Conservation (phyloP, 2,113 vertebrate genomes). For the Loxodonta africana region DNA sequence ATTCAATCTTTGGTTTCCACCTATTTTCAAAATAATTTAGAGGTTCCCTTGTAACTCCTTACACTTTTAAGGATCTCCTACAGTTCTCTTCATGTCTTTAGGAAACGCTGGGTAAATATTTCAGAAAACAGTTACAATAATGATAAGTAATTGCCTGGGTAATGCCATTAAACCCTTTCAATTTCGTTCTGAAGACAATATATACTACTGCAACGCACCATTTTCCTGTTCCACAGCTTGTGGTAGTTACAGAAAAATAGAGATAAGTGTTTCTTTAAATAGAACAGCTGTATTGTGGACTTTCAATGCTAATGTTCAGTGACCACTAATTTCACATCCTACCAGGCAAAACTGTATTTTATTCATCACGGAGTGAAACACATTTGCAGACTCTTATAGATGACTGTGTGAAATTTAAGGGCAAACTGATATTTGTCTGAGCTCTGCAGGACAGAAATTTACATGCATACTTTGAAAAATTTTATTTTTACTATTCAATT, state of each 20-base stretch:
- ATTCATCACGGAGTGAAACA: conserved; percentile 67
- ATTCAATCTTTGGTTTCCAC: conserved; percentile 75
- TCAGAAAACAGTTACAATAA: conserved; percentile 41
- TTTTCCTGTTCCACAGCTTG: conserved; percentile 1
- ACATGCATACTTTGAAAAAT: conserved; percentile 67
- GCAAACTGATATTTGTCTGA: conserved; percentile 58
- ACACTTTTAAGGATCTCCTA: conserved; percentile 41
- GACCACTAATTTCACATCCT: conserved; percentile 77
- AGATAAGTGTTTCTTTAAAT: conserved; percentile 66
- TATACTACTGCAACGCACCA: not conserved
- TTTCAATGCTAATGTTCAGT: conserved; percentile 77
- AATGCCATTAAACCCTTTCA: conserved; percentile 72
- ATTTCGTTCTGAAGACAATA: conserved; percentile 66
- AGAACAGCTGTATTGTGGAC: conserved; percentile 53
- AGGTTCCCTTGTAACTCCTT: conserved; percentile 32
- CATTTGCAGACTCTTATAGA: conserved; percentile 56
- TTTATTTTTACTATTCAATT: conserved; percentile 75
- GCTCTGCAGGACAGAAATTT: conserved; percentile 74
- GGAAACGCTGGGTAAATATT: conserved; percentile 58
- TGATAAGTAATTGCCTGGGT: conserved; percentile 54
- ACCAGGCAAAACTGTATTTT: conserved; percentile 73
- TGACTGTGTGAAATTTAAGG: conserved; percentile 62
- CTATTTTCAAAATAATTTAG: conserved; percentile 72
- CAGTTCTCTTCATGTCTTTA: conserved; percentile 47
- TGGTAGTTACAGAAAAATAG: conserved; percentile 61